phyloP scores from a whole-genome alignment of 37 sponge, comb jelly and placozoan species.

The Lycopodina hypogea region DNA sequence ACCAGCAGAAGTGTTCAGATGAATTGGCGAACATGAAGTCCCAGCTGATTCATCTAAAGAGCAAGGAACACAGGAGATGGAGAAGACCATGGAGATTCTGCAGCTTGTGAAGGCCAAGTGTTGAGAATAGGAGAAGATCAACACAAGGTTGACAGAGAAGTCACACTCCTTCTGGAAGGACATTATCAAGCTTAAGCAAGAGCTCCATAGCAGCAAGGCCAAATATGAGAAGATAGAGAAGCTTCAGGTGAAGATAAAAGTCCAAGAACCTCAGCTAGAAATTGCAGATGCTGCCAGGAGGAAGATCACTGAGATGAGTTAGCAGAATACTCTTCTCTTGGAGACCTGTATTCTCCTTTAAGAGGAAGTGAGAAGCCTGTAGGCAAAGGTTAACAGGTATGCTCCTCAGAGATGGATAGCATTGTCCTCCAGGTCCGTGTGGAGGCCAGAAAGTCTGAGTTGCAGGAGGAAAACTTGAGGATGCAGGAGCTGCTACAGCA shows the following conservation, averaged over 20 bases:
- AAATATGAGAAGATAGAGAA: constrained; percentile 27
- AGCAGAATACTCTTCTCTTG: constrained; percentile 58
- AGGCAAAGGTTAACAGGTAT: constrained; percentile 44
- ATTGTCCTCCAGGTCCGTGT: constrained; percentile 54
- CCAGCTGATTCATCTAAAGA: no score
- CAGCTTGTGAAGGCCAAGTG: no score
- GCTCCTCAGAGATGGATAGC: constrained; percentile 59
- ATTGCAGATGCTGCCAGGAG: constrained; percentile 34
- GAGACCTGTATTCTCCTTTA: constrained; percentile 65
- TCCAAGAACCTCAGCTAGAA: constrained; percentile 25
- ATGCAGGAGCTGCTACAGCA: constrained; percentile 77
- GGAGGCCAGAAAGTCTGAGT: constrained; percentile 64
- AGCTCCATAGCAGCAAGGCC: no score
- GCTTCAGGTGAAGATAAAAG: constrained; percentile 14
- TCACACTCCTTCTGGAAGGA: no score
- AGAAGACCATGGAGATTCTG: no score
- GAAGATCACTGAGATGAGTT: constrained; percentile 68
- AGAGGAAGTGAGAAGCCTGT: constrained; percentile 50
- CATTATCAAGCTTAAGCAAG: no score
- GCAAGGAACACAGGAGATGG: no score
- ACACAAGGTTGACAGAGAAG: no score
- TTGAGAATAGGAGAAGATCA: no score
- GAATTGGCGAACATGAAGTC: no score
- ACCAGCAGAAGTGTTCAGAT: no score
- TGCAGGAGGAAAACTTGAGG: constrained; percentile 51